These are phyloP conservation scores for Eriocheir sinensis DNA, from an alignment of 1,140 invertebrate genomes.

Conservation along the genomic window DNA sequence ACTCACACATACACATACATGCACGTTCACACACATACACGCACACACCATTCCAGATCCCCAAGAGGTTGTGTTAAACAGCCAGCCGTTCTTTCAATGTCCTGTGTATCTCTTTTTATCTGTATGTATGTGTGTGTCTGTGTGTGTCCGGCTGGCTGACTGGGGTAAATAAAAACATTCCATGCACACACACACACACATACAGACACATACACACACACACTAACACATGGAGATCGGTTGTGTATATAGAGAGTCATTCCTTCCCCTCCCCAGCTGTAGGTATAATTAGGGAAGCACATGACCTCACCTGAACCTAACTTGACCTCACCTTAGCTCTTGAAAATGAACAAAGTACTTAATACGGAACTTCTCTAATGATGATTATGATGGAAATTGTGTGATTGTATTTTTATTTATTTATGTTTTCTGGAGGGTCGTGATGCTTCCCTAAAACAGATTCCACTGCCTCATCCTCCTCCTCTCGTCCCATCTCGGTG, in stretches of 20 bases:
- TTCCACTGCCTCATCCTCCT: too few species aligned
- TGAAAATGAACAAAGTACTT: neutral
- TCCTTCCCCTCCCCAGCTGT: neutral
- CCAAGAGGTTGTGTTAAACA: neutral
- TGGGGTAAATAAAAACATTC: neutral
- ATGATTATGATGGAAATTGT: neutral
- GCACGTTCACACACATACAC: too few species aligned
- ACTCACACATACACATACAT: too few species aligned
- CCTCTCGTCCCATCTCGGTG: too few species aligned
- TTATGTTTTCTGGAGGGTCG: too few species aligned
- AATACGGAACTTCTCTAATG: neutral
- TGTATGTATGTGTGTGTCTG: neutral
- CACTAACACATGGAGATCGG: neutral
- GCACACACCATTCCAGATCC: too few species aligned
- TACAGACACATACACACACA: neutral
- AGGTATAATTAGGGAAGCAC: neutral
- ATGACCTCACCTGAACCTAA: neutral
- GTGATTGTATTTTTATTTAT: neutral
- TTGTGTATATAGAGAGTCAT: slow-evolving; percentile 33
- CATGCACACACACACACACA: neutral
- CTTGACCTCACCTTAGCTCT: too few species aligned
- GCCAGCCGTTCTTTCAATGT: neutral
- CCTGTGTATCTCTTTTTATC: too few species aligned
- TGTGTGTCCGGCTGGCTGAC: neutral
- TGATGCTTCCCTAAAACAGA: too few species aligned